Evolutionary conservation across 2,797 vertebrate genomes (phyloP).

Genomic region (Thaleichthys pacificus): DNA sequence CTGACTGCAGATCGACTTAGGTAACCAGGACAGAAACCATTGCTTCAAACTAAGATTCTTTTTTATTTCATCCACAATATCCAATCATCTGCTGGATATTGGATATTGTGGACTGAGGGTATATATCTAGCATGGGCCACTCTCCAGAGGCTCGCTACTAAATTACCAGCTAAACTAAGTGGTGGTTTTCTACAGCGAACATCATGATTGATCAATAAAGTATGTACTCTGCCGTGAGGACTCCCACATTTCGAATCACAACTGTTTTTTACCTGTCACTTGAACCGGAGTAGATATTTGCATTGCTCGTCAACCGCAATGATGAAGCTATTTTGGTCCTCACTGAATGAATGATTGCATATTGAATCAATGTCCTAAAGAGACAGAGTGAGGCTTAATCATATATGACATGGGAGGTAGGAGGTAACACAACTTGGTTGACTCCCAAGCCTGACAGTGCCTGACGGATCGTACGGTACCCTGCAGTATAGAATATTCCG

Average conservation of each 20-base stretch:
- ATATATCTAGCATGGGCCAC: no score
- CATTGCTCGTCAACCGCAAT: background rate
- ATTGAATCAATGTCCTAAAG: conserved; percentile 4
- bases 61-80: no score
- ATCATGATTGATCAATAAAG: background rate
- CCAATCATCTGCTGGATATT: no score
- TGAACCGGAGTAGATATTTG: background rate
- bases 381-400: conserved; percentile 6
- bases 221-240: background rate
- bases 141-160: no score
- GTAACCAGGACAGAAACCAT: background rate
- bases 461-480: background rate
- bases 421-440: background rate
- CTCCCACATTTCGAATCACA: background rate
- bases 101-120: no score
- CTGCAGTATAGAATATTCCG: background rate
- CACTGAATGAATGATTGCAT: conserved; percentile 3
- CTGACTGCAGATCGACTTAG: background rate
- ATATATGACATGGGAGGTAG: background rate
- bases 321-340: background rate
- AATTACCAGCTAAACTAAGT: background rate
- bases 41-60: no score
- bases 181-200: background rate
- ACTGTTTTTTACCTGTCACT: background rate
- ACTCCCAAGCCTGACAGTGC: background rate